Conservation (phyloP, 2,888 invertebrate species). For the Ethmia dodecea region DNA sequence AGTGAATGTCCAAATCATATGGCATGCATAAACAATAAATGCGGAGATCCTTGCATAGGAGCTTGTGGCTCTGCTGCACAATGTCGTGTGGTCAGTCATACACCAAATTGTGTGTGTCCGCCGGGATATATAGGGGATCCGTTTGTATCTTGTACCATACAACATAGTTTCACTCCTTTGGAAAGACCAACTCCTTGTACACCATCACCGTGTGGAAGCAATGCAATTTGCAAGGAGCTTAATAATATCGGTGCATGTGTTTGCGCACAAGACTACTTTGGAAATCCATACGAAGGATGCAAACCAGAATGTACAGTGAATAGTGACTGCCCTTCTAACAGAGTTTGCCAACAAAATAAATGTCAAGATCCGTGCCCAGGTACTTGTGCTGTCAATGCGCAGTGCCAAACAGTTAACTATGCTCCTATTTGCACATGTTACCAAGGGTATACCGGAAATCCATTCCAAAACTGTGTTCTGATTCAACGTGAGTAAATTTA, state of each 20-base stretch:
- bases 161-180: slow-evolving; percentile 46
- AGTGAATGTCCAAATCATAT: slow-evolving; percentile 82
- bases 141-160: slow-evolving; percentile 78
- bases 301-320: slow-evolving; percentile 86
- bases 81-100: slow-evolving; percentile 85
- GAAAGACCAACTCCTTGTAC: slow-evolving; percentile 77
- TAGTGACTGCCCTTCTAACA: slow-evolving; percentile 84
- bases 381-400: slow-evolving; percentile 84
- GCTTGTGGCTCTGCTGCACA: slow-evolving; percentile 84
- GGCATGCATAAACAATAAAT: slow-evolving; percentile 85
- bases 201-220: slow-evolving; percentile 85
- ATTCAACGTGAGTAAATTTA: slow-evolving; percentile 41
- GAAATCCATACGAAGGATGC: slow-evolving; percentile 82
- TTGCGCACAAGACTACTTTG: slow-evolving; percentile 81
- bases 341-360: slow-evolving; percentile 84
- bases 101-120: slow-evolving; percentile 82
- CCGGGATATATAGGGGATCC: slow-evolving; percentile 85
- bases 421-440: slow-evolving; percentile 83
- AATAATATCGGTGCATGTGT: slow-evolving; percentile 84
- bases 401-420: slow-evolving; percentile 85
- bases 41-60: slow-evolving; percentile 84
- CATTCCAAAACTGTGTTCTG: slow-evolving; percentile 57
- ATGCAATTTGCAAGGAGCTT: slow-evolving; percentile 82
- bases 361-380: slow-evolving; percentile 87
- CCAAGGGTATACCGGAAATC: slow-evolving; percentile 81